A percentile compares a stretch with the other conserved stretches of the same genome.
Evolutionary conservation across 37 sponge, comb jelly and placozoan genomes (phyloP).

Genomic region (Beroe forskalii): DNA sequence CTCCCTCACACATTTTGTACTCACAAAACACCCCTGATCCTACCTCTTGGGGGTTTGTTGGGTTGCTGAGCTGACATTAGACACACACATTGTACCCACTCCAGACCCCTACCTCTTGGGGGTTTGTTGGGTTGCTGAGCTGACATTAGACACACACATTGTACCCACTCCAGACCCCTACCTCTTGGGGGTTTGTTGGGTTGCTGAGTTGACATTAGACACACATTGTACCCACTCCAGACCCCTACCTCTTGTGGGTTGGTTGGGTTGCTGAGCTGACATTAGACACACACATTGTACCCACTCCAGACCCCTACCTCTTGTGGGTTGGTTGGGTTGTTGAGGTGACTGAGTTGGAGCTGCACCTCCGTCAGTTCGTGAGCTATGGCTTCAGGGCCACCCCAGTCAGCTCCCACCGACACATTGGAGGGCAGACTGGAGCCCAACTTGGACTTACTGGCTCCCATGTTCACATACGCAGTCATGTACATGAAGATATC

Average conservation of each 20-base stretch:
- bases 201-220: neutral
- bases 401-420: slow-evolving; percentile 61
- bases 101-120: slow-evolving; percentile 9
- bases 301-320: slow-evolving; percentile 47
- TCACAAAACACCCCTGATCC: no score
- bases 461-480: slow-evolving; percentile 60
- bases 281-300: no score
- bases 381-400: slow-evolving; percentile 48
- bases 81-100: neutral
- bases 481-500: slow-evolving; percentile 39
- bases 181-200: slow-evolving; percentile 37
- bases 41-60: slow-evolving; percentile 51
- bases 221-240: no score
- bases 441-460: slow-evolving; percentile 56
- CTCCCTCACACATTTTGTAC: no score
- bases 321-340: slow-evolving; percentile 26
- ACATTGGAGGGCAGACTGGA: slow-evolving; percentile 58
- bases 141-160: no score
- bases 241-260: neutral
- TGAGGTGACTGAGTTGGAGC: slow-evolving; percentile 49
- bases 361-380: slow-evolving; percentile 53
- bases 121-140: neutral
- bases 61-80: slow-evolving; percentile 33
- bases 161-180: neutral
- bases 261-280: slow-evolving; percentile 10